phyloP scores from a whole-genome alignment of 2,888 invertebrate genomes.

The Phytoseiulus persimilis region DNA sequence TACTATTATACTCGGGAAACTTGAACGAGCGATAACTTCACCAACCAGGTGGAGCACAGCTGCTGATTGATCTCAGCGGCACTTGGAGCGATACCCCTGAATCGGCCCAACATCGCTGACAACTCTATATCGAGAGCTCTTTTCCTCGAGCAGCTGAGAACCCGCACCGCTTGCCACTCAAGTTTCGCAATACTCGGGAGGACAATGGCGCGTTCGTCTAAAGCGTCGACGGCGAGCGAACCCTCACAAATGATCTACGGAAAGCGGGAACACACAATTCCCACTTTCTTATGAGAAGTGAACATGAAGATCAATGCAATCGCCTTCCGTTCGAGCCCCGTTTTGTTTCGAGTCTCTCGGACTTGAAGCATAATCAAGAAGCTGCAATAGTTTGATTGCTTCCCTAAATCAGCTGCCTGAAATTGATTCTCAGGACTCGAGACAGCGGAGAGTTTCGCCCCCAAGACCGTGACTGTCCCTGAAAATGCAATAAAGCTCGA shows the following conservation, averaged over 20 bases:
- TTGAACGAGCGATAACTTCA: not conserved
- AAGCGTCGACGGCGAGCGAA: not conserved
- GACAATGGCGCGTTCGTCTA: not conserved
- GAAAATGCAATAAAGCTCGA: not conserved
- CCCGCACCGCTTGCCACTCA: not conserved
- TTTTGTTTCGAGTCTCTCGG: too few relatives aligned
- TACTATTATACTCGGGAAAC: not conserved
- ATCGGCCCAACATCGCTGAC: not conserved
- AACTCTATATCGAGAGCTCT: not conserved
- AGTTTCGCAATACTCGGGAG: not conserved
- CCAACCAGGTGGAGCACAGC: not conserved
- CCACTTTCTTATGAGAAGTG: too few relatives aligned
- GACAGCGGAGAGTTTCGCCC: not conserved
- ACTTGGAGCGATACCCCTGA: not conserved
- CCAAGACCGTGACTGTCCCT: not conserved
- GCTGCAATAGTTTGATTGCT: not conserved
- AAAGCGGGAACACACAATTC: too few relatives aligned
- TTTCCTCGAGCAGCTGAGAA: not conserved
- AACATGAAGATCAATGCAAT: too few relatives aligned
- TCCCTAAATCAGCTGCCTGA: not conserved
- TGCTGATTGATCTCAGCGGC: not conserved
- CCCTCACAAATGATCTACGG: not conserved
- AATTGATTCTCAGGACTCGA: not conserved
- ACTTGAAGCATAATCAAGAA: too few relatives aligned
- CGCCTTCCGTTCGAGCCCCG: too few relatives aligned